Evolutionary conservation across 2,113 vertebrate genomes (phyloP), one percentile per base, ranked within the genome.

Genomic region (Cheilinus undulatus): DNA sequence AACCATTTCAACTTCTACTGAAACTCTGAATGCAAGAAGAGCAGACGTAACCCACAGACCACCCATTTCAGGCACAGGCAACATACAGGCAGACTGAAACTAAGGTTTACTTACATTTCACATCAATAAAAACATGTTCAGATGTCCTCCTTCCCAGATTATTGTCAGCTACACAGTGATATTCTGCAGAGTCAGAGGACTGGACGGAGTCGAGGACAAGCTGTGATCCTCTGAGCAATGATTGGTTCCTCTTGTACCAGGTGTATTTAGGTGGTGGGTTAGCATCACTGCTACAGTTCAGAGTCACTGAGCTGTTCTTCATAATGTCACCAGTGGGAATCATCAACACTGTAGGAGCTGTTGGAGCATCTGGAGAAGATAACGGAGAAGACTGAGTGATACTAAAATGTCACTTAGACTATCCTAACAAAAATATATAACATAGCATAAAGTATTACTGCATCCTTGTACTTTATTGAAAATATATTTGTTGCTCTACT

Each of bases 71-170:
- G n/a, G 6, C 3, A 43, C 17, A n/a, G 1, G n/a, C 42, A 43
- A 43, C 5, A 43, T 34, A 11, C 32, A 5, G 42, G 14, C 42
- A 19, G 42, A 48, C 23, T 6, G 7, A 7, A 48, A 10, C n/a
- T 3, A 7, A 43, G 1, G 13, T 11, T 36, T 52, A 68, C 84
- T 78, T 24, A 86, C 84, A 72, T 56, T 60, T 64, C 20, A 86
- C 84, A 61, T 75, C 0, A n/a, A 86, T 2, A 4, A 3, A 20
- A 3, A 62, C 2, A 3, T 0, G 3, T 14, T n/a, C 0, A 36
- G 69, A 69, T 2, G 0, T 36, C 1, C 0, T 58, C 43, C 1
- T 50, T 24, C 71, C 66, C 27, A 83, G 48, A 13, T 49, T 3
- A 27, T 74, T 79, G 48, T 67, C 19, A 54, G 80, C 69, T 48